phyloP scores from a whole-genome alignment of 1,140 invertebrate genomes.

The Platorchestia sp. region DNA sequence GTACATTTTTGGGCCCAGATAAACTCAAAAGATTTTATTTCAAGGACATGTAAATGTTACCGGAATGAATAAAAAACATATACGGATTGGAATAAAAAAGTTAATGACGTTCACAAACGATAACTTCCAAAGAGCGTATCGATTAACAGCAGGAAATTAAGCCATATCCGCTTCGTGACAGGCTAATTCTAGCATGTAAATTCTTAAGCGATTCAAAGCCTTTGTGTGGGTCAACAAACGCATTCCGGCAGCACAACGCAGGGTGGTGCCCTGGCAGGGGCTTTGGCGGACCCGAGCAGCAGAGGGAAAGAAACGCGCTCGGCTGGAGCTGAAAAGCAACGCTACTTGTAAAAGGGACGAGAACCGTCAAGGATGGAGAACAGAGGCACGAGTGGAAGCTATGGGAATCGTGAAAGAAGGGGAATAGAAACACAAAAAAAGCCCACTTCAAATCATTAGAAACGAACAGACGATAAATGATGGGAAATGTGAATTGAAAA shows the following conservation, averaged over 20 bases:
- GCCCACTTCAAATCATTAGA: background rate
- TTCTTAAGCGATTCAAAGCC: constrained; percentile 24
- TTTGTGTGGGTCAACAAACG: constrained; percentile 22
- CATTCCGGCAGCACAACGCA: constrained; percentile 21
- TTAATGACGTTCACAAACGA: background rate
- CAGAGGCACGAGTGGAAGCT: background rate
- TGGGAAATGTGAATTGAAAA: background rate
- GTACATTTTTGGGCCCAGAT: background rate
- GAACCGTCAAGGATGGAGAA: background rate
- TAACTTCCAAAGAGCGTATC: background rate
- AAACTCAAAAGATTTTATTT: background rate
- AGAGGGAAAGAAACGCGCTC: background rate
- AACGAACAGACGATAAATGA: background rate
- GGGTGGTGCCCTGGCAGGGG: background rate
- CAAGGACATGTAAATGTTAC: background rate
- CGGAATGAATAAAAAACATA: background rate
- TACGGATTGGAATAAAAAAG: background rate
- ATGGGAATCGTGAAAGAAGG: background rate
- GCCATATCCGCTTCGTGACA: constrained; percentile 29
- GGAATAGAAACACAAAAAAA: background rate
- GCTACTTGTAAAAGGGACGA: background rate
- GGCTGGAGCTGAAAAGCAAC: background rate
- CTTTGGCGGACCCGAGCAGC: background rate
- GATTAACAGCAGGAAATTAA: constrained; percentile 41
- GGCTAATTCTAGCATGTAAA: constrained; percentile 36